phyloP scores from a whole-genome alignment of 1,140 invertebrate species.

The Melanaphis sacchari region DNA sequence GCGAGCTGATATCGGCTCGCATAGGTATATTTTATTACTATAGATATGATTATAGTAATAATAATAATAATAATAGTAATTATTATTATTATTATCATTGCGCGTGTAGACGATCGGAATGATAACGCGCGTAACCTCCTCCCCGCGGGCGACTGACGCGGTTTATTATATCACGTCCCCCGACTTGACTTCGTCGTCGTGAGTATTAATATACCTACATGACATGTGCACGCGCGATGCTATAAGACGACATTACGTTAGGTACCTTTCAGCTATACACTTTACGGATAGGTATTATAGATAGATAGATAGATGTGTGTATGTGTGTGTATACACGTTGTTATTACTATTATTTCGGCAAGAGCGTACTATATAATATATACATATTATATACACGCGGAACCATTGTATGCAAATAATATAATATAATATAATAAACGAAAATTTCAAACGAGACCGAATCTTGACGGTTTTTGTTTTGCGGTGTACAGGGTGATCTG shows the following conservation, averaged over 20 bases:
- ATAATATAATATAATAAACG: background rate
- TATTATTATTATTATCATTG: background rate
- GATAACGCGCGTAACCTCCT: conserved; percentile 8
- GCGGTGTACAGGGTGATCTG: background rate
- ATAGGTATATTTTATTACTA: background rate
- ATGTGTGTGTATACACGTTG: background rate
- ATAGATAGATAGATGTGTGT: background rate
- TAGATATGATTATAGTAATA: background rate
- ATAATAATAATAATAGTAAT: background rate
- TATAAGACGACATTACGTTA: background rate
- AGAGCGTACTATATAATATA: background rate
- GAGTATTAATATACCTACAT: conserved; percentile 2
- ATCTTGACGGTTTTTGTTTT: conserved; percentile 17
- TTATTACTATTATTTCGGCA: background rate
- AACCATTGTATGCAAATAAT: conserved; percentile 50
- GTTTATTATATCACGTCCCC: background rate
- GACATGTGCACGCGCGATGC: background rate
- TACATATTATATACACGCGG: background rate
- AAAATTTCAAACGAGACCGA: conserved; percentile 38
- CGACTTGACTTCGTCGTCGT: background rate
- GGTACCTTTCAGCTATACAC: background rate
- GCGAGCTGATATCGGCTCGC: background rate
- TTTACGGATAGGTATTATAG: background rate
- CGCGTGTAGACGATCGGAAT: background rate
- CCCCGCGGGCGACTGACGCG: background rate